phyloP scores from a whole-genome alignment of 2,888 invertebrate species.

The Leptopterna dolabrata region DNA sequence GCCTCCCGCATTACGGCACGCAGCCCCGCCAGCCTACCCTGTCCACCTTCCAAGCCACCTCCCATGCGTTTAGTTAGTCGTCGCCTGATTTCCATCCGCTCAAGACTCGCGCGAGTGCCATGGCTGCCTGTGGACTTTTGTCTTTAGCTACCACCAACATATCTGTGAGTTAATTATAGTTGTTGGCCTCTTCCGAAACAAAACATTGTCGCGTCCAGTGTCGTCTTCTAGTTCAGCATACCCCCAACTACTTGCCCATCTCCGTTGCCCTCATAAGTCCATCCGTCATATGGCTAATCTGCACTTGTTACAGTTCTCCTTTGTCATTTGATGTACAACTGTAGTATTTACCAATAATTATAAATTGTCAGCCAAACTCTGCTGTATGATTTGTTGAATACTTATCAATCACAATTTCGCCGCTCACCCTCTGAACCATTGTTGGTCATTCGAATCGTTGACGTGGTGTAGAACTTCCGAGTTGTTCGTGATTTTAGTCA shows the following conservation, averaged over 20 bases:
- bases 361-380: no score
- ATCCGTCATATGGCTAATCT: neutral
- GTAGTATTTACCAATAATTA: no score
- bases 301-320: neutral
- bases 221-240: neutral
- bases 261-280: neutral
- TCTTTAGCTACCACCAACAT: conserved; percentile 50
- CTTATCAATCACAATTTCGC: neutral
- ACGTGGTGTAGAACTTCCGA: neutral
- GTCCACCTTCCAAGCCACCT: conserved; percentile 3
- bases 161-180: conserved; percentile 30
- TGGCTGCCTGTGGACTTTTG: conserved; percentile 54
- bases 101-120: conserved; percentile 47
- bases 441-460: neutral
- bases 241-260: neutral
- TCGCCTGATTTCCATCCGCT: conserved; percentile 53
- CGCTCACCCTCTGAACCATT: neutral
- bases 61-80: conserved; percentile 42
- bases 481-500: neutral
- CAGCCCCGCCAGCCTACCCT: neutral
- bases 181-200: neutral
- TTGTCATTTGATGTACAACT: no score
- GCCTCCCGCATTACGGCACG: conserved; percentile 11
- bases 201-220: neutral
- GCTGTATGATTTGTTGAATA: no score